Base-by-base conservation (phyloP, 2,113 vertebrate genomes). In the human (Homo sapiens) region DNA sequence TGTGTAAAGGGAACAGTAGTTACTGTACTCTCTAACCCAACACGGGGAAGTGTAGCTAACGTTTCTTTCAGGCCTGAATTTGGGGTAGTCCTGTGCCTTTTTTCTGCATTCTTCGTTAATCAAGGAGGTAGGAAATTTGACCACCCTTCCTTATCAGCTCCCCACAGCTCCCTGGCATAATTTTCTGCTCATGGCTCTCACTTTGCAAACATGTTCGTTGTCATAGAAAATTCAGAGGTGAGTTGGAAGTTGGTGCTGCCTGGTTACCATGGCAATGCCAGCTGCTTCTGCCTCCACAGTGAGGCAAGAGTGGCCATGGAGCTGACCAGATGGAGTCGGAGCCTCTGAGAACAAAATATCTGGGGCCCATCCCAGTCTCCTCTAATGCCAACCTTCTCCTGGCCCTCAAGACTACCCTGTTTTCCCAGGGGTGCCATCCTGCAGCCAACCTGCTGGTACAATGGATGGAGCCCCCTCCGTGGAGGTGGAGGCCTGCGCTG, bases 221-320 rank as follows among this genome's bases (percentile, higher is more conserved):
- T 95, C 76, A 93, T 11, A 95, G 97, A 87, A 94, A 91, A 97
- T 72, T 59, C 94, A 73, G 86, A 96, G 76, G 92, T 75, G 83
- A 97, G 35, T 18, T 95, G 87, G 94, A 92, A 92, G 86, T 61
- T 66, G 91, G 76, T 80, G 87, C 48, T 50, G 95, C 92, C 57
- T 55, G 45, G 96, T 98, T 98, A 73, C 96, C 96, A 93, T 95
- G 97, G 96, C 86, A 97, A 98, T n/a, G 64, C 81, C 90, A 90
- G 94, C 94, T 94, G 93, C 96, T 70, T 90, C 78, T 64, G 85
- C 84, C 72, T 93, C 32, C 8, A 3, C 38, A 57, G 87, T 18
- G 17, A 91, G 90, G 90, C 50, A 12, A 82, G 52, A 81, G 57
- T 0, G 0, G 90, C 64, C 90, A 48, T 8, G 0, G 48, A 11